These are phyloP conservation scores for Hypsopygia costalis DNA, from an alignment of 2,888 invertebrate species.

Conservation along the genomic window DNA sequence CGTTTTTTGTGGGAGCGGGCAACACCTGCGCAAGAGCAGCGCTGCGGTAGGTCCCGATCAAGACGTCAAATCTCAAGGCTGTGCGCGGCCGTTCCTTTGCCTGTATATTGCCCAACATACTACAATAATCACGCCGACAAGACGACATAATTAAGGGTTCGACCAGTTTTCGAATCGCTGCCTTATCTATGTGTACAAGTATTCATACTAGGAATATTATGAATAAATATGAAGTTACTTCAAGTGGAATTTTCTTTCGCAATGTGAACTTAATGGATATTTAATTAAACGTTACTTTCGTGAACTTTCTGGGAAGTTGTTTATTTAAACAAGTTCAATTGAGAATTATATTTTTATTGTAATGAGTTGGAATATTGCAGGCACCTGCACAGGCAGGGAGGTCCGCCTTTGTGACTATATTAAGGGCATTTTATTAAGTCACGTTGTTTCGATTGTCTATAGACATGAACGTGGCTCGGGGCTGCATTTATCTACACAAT, in stretches of 20 bases:
- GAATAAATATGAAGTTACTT: constrained; percentile 4
- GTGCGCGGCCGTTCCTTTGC: constrained; percentile 52
- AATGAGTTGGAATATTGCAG: constrained; percentile 11
- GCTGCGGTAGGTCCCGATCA: constrained; percentile 79
- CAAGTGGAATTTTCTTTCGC: background rate
- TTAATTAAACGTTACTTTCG: constrained; percentile 16
- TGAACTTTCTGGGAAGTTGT: constrained; percentile 16
- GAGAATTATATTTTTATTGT: constrained; percentile 7
- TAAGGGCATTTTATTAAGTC: constrained; percentile 4
- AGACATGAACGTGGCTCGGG: background rate
- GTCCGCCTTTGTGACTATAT: constrained; percentile 10
- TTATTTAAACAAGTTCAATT: constrained; percentile 1
- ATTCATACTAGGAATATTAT: background rate
- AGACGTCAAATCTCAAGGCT: constrained; percentile 79
- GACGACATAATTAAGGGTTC: constrained; percentile 43
- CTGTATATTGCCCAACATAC: constrained; percentile 52
- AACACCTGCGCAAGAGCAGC: constrained; percentile 72
- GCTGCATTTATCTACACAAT: no score
- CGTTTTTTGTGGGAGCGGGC: constrained; percentile 56
- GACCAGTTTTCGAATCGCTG: constrained; percentile 21
- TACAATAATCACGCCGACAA: constrained; percentile 46
- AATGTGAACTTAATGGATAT: constrained; percentile 14
- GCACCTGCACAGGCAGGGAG: constrained; percentile 21
- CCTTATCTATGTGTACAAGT: constrained; percentile 16
- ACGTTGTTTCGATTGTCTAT: constrained; percentile 6